Evolutionary conservation across 2,888 invertebrate species (phyloP).

Genomic region (Microdon myrmicae): DNA sequence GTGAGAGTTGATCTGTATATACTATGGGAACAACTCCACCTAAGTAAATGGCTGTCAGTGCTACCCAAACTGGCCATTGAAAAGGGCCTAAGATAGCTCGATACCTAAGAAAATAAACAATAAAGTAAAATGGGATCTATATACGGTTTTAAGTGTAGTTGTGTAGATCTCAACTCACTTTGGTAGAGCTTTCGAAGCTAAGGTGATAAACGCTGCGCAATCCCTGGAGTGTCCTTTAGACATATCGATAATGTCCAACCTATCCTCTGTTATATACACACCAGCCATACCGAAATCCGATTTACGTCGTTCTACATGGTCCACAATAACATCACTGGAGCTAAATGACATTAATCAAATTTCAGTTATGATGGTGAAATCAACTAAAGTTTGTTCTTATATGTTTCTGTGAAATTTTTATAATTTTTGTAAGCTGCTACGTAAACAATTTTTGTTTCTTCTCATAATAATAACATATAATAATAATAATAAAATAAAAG

Average conservation of each 20-base stretch:
- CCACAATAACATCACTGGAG: constrained; percentile 72
- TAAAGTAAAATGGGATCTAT: neutral
- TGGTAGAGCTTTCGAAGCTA: constrained; percentile 82
- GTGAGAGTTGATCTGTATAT: constrained; percentile 77
- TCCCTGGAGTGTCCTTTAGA: constrained; percentile 76
- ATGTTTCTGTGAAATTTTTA: too few species aligned
- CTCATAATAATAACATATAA: too few species aligned
- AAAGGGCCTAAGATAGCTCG: constrained; percentile 86
- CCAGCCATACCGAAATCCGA: constrained; percentile 79
- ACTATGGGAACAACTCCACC: constrained; percentile 80
- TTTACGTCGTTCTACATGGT: constrained; percentile 69
- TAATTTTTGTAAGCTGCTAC: too few species aligned
- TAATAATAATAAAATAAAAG: too few species aligned
- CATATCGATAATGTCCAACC: constrained; percentile 70
- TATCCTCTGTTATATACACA: constrained; percentile 72
- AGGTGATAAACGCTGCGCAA: constrained; percentile 80
- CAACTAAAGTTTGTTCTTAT: neutral
- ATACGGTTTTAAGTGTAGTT: neutral
- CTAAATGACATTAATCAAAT: constrained; percentile 61
- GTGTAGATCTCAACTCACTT: constrained; percentile 67
- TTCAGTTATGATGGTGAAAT: too few species aligned
- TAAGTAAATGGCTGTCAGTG: constrained; percentile 76
- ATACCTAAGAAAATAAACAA: constrained; percentile 69
- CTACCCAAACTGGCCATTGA: constrained; percentile 83
- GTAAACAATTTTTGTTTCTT: too few species aligned